A percentile compares a stretch with the other conserved stretches of the same genome.
These are phyloP conservation scores for Hydropsyche betteni DNA, from an alignment of 2,888 invertebrate genomes.

Conservation along the genomic window DNA sequence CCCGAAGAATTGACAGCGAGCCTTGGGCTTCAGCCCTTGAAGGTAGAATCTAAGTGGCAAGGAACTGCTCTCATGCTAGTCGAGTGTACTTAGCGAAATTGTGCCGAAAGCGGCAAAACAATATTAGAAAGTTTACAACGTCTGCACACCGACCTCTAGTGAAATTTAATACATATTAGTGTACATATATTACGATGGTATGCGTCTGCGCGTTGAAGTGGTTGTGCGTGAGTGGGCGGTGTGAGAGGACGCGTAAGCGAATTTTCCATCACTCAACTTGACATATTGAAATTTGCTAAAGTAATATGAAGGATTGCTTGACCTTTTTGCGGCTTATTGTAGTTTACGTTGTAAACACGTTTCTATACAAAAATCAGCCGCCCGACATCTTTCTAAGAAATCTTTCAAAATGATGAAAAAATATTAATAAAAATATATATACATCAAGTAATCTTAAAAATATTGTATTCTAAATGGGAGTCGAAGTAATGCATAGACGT, in stretches of 20 bases:
- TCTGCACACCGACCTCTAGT: too few relatives aligned
- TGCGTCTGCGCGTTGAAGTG: too few relatives aligned
- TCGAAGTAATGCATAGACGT: not conserved
- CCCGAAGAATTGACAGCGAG: slow-evolving; percentile 1
- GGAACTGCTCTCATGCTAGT: too few relatives aligned
- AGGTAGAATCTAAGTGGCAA: too few relatives aligned
- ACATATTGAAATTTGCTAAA: slow-evolving; percentile 29
- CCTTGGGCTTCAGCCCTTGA: not conserved
- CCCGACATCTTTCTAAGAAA: not conserved
- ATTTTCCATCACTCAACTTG: slow-evolving; percentile 30
- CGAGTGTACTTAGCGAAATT: slow-evolving; percentile 1
- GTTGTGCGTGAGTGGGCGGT: too few relatives aligned
- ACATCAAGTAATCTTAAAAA: too few relatives aligned
- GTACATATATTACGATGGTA: too few relatives aligned
- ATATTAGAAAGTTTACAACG: slow-evolving; percentile 1
- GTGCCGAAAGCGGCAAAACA: not conserved
- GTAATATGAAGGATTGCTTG: slow-evolving; percentile 30
- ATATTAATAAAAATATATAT: too few relatives aligned
- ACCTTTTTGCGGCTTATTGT: slow-evolving; percentile 33
- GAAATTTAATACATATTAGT: too few relatives aligned
- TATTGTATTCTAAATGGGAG: too few relatives aligned
- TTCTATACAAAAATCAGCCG: slow-evolving; percentile 1
- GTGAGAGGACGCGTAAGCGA: too few relatives aligned
- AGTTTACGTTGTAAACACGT: slow-evolving; percentile 24
- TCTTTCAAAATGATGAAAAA: too few relatives aligned